Evolutionary conservation across 2,888 invertebrate species (phyloP), one percentile per base, ranked within the genome.

Genomic region (Chromoteleia sp.): DNA sequence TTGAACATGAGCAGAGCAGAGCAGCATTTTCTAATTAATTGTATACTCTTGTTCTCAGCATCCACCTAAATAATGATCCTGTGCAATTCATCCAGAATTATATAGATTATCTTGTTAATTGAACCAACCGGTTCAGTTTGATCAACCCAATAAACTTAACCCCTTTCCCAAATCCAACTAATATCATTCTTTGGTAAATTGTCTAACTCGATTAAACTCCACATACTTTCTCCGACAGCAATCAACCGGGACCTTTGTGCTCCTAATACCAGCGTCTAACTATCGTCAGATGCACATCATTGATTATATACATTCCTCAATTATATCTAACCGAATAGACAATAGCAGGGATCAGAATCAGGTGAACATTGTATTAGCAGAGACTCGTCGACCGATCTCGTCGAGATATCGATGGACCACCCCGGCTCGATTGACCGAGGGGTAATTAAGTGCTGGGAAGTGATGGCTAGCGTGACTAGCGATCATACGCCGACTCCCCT

Each of bases 391-490:
- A 41, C 30, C 41, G 75, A 80, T 75, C 74, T 56, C 10, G 50
- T 15, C 50, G 74, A 48, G 75, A 80, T 80, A 80, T 63, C 70
- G 80, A 56, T 82, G 85, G 88, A 88, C 88, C 89, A 89, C 89
- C 89, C 88, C 80, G 89, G 81, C 81, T 87, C 79, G 63, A 86
- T 88, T 84, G 85, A 84, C 82, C 84, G 70, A 81, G 86, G 86
- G 88, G 87, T 88, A 88, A 88, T 88, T 88, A 88, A 88, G 87
- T 87, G 86, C 84, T 82, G 86, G 84, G 82, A 85, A 88, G 86
- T 86, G 85, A 86, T 86, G 86, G 85, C 83, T 86, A 86, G 88
- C 88, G 88, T 88, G 88, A 88, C 88, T 85, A 82, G 65, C 85
- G 86, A 85, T 88, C 88, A 86, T 88, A 88, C 86, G 85, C 87